A percentile compares a stretch with the other conserved stretches of the same genome.
Evolutionary conservation across 1,140 invertebrate species (phyloP).

Genomic region (Brachionus koreanus): DNA sequence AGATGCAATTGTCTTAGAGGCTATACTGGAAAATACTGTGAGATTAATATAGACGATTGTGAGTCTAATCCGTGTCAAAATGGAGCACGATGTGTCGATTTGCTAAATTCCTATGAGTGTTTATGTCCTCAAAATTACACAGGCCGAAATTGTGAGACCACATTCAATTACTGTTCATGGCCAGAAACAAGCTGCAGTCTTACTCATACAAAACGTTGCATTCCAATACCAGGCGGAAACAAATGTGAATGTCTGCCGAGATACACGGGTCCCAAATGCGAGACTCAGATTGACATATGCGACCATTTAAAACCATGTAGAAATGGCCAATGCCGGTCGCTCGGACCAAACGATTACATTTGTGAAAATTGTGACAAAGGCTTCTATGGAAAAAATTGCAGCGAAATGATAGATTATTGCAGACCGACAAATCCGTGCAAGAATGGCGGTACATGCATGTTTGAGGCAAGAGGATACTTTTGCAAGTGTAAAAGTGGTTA

Average conservation of each 20-base stretch:
- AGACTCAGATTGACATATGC: constrained; percentile 20
- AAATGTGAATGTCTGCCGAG: constrained; percentile 27
- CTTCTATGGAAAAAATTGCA: constrained; percentile 41
- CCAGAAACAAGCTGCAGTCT: not conserved
- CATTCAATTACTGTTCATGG: constrained; percentile 30
- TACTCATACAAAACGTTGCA: not conserved
- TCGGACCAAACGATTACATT: not conserved
- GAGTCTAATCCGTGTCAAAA: constrained; percentile 37
- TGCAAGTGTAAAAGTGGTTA: constrained; percentile 81
- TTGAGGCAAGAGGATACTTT: constrained; percentile 65
- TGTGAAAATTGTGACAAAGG: constrained; percentile 41
- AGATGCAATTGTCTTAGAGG: constrained; percentile 45
- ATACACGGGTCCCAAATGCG: constrained; percentile 44
- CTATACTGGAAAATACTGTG: constrained; percentile 44
- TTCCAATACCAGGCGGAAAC: constrained; percentile 12
- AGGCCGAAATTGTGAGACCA: constrained; percentile 48
- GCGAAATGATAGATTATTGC: constrained; percentile 34
- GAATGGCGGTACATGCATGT: constrained; percentile 39
- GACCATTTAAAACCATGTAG: constrained; percentile 17
- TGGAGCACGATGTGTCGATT: constrained; percentile 8
- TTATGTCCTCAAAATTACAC: constrained; percentile 47
- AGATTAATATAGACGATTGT: constrained; percentile 20
- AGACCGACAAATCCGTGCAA: constrained; percentile 40
- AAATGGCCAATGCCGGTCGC: constrained; percentile 27
- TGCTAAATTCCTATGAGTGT: constrained; percentile 47